phyloP scores from a whole-genome alignment of 2,113 vertebrate genomes.

The Cacatua alba region DNA sequence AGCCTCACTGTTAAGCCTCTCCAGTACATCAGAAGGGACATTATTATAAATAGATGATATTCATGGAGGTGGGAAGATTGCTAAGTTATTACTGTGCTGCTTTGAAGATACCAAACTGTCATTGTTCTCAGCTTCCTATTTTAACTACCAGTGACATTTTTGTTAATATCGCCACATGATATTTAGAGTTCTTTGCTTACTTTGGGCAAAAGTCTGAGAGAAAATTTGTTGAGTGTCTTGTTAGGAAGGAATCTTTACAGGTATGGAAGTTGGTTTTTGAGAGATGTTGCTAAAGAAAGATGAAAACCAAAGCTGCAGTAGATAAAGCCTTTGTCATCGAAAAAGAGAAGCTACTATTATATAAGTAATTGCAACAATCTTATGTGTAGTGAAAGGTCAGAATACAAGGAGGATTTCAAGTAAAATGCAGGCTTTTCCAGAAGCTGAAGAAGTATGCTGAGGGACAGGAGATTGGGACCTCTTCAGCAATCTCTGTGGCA shows the following conservation, averaged over 20 bases:
- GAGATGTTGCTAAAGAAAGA: not conserved
- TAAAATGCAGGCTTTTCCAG: not conserved
- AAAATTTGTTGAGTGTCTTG: not conserved
- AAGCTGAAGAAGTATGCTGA: not conserved
- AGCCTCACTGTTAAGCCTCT: not conserved
- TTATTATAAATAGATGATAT: constrained; percentile 23
- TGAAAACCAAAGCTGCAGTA: not conserved
- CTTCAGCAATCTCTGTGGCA: not conserved
- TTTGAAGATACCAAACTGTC: not conserved
- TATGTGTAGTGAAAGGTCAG: not conserved
- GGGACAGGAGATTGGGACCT: not conserved
- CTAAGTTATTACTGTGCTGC: not conserved
- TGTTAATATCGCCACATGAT: not conserved
- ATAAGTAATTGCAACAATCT: not conserved
- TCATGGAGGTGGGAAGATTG: constrained; percentile 11
- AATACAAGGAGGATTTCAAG: not conserved
- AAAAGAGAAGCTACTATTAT: not conserved
- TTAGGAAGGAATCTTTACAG: not conserved
- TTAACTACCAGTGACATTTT: not conserved
- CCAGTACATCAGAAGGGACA: not conserved
- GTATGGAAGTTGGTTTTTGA: not conserved
- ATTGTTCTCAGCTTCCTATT: constrained; percentile 6
- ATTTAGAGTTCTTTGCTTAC: not conserved
- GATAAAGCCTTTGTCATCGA: not conserved
- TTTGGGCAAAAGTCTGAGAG: not conserved